phyloP scores from a whole-genome alignment of 2,797 vertebrate species.

The Bradypodion ventrale region DNA sequence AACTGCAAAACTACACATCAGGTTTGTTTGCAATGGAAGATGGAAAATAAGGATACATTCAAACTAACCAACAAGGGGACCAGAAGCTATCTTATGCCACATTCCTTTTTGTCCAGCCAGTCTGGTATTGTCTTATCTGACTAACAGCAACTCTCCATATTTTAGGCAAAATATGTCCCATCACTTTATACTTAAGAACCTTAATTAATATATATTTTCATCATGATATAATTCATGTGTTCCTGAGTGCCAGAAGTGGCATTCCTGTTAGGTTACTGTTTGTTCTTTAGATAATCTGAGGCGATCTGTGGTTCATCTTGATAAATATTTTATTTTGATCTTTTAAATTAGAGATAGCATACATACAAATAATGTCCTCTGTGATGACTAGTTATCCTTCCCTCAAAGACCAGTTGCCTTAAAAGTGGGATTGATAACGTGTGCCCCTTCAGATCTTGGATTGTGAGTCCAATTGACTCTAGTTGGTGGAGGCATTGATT shows the following conservation, averaged over 20 bases:
- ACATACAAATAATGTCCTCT: background rate
- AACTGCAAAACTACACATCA: background rate
- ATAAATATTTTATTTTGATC: background rate
- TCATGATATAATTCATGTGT: background rate
- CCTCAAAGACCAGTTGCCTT: background rate
- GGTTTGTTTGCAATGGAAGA: background rate
- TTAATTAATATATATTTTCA: background rate
- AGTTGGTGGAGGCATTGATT: background rate
- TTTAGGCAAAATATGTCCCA: background rate
- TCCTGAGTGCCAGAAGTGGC: background rate
- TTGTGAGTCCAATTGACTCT: no score
- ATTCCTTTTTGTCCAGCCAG: background rate
- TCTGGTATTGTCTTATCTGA: background rate
- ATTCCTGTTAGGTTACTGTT: background rate
- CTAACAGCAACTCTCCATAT: background rate
- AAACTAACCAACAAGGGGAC: background rate
- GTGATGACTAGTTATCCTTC: background rate
- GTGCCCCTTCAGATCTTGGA: background rate
- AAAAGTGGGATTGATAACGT: background rate
- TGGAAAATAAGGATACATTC: no score
- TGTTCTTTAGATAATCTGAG: background rate
- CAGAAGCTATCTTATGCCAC: background rate
- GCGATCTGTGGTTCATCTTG: background rate
- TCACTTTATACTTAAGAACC: background rate
- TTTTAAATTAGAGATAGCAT: background rate